Conservation (phyloP, 1,140 invertebrate species). For the Megalopta genalis region DNA sequence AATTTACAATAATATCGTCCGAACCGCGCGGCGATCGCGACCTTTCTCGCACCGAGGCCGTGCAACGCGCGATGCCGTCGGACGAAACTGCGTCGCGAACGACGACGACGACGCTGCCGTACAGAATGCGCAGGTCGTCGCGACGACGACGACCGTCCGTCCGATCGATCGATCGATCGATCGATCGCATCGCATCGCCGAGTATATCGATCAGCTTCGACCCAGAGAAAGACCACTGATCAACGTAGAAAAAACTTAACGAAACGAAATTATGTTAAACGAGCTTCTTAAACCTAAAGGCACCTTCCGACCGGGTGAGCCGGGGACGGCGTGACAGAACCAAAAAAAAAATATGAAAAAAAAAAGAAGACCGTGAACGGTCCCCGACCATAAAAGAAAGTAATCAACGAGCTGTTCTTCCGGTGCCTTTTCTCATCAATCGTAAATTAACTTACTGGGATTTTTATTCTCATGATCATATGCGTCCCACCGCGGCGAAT, state of each 20-base stretch:
- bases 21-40: too few species aligned
- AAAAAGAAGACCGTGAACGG: constrained; percentile 38
- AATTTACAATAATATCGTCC: too few species aligned
- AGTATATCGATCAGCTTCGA: constrained; percentile 8
- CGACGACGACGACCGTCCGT: too few species aligned
- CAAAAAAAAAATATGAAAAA: constrained; percentile 56
- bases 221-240: constrained; percentile 32
- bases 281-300: constrained; percentile 62
- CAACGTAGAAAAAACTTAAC: constrained; percentile 44
- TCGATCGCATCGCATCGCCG: background rate
- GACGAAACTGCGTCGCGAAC: too few species aligned
- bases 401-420: constrained; percentile 43
- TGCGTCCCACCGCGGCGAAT: constrained; percentile 1
- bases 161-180: too few species aligned
- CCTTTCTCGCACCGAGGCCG: too few species aligned
- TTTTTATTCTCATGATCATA: constrained; percentile 18
- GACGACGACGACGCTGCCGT: too few species aligned
- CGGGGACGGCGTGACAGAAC: constrained; percentile 48
- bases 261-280: constrained; percentile 55
- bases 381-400: constrained; percentile 61
- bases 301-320: constrained; percentile 52
- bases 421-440: constrained; percentile 48
- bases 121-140: too few species aligned
- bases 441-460: constrained; percentile 53
- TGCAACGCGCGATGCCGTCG: too few species aligned